Base-by-base conservation (phyloP, 2,113 vertebrate genomes). In the Gallinago undulata region DNA sequence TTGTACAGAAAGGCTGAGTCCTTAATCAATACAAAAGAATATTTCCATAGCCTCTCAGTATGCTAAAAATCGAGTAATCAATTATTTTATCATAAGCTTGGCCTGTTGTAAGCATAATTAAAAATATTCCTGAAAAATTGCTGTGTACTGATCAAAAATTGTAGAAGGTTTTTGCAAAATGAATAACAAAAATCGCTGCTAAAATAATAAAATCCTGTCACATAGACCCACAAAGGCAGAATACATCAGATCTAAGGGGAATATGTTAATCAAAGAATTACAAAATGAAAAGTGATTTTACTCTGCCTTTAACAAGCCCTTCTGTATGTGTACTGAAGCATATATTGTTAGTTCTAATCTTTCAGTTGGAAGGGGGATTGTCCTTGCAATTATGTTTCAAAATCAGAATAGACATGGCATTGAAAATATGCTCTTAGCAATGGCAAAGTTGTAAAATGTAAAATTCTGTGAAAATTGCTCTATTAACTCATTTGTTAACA, bases 91-190 rank as follows among this genome's bases (percentile, higher is more conserved):
- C 72, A 60, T 87, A 91, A 93, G 10, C 27, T 47, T 85, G 21
- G 6, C 53, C 28, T 92, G 64, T 41, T 93, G 70, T 19, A 94
- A 95, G 13, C 9, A 63, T 41, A 53, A 90, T 89, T 86, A 95
- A 95, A 96, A 96, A 77, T 95, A 92, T 68, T 92, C 11, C 56
- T 79, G 16, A 90, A 95, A 93, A 96, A 89, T 4, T 66, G 15
- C 31, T 93, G 14, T 33, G 30, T 45, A 53, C 60, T 87, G 55
- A 89, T 95, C 86, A 95, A 84, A 80, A 93, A 85, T 47, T 76
- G 13, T 53, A 69, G 30, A 66, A 68, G 28, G 51, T 94, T 93
- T 95, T 86, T 95, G 66, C 80, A 90, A 95, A 93, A 68, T 48
- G 62, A 94, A 47, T 76, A 90, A 7, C 6, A 82, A 91, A 87